A percentile compares a stretch with the other conserved stretches of the same genome.
Evolutionary conservation across 2,113 vertebrate species (phyloP).

Genomic region (Paramormyrops kingsleyae): DNA sequence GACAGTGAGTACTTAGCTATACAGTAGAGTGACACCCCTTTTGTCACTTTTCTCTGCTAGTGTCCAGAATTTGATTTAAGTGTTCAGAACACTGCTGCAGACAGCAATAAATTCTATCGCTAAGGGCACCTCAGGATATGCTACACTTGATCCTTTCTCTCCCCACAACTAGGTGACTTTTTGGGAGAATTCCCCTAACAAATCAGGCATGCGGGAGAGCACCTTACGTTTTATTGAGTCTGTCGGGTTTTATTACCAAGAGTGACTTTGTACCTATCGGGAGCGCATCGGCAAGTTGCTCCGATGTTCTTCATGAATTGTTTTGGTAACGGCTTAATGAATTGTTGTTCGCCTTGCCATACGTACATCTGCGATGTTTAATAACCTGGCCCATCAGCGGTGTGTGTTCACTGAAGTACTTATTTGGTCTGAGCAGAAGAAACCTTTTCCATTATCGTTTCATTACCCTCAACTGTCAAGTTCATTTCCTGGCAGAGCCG

Average conservation of each 20-base stretch:
- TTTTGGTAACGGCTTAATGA: slow-evolving; percentile 17
- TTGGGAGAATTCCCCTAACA: slow-evolving; percentile 10
- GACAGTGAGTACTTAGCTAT: background rate
- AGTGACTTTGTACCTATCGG: background rate
- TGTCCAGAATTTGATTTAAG: background rate
- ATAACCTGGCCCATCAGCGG: background rate
- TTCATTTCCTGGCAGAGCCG: background rate
- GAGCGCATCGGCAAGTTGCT: background rate
- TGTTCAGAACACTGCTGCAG: background rate
- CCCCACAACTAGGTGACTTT: background rate
- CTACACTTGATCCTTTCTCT: background rate
- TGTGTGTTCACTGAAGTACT: background rate
- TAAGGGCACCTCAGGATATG: background rate
- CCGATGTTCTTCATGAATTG: slow-evolving; percentile 13
- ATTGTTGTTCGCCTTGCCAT: slow-evolving; percentile 11
- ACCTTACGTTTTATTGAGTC: slow-evolving; percentile 14
- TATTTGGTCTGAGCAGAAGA: background rate
- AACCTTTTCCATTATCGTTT: background rate
- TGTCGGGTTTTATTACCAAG: slow-evolving; percentile 12
- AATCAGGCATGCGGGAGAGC: background rate
- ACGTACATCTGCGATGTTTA: background rate
- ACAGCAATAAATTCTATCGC: background rate
- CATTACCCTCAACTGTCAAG: background rate
- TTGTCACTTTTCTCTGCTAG: background rate
- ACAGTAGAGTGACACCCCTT: background rate